Percentiles rank a stretch among this genome's conserved stretches.
phyloP scores from a whole-genome alignment of 2,797 vertebrate genomes.

The Australoheros facetus region DNA sequence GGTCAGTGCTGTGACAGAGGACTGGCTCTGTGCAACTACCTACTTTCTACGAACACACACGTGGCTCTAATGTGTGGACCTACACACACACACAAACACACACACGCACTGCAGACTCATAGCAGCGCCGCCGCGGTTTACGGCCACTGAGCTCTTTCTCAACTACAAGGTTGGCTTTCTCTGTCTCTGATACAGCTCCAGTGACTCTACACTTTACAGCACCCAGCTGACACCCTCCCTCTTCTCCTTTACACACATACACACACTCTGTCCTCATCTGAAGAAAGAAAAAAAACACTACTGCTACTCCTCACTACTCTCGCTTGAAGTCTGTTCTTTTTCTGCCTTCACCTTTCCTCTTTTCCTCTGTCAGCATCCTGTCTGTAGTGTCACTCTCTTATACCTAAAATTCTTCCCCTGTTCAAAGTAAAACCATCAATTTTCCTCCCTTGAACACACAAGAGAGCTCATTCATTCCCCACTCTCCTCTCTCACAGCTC shows the following conservation, averaged over 20 bases:
- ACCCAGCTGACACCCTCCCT: constrained; percentile 54
- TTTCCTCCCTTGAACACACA: constrained; percentile 20
- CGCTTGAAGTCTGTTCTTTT: constrained; percentile 18
- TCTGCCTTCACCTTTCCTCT: not conserved
- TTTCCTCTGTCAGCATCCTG: not conserved
- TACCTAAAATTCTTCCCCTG: constrained; percentile 6
- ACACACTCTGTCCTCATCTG: constrained; percentile 55
- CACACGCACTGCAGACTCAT: constrained; percentile 33
- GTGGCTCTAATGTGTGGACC: constrained; percentile 23
- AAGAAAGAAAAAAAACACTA: constrained; percentile 23
- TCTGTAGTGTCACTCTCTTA: not conserved
- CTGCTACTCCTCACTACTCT: constrained; percentile 22
- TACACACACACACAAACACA: constrained; percentile 4
- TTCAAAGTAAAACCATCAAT: constrained; percentile 8
- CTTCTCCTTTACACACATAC: constrained; percentile 40
- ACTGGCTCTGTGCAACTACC: constrained; percentile 17
- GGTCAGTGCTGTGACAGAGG: constrained; percentile 55
- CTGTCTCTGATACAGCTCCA: constrained; percentile 50
- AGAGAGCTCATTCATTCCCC: constrained; percentile 28
- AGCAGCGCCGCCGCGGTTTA: constrained; percentile 43
- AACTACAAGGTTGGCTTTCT: constrained; percentile 57
- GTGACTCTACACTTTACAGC: constrained; percentile 55
- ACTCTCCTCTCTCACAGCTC: constrained; percentile 26
- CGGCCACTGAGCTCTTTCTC: constrained; percentile 46
- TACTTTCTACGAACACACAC: constrained; percentile 35